These are phyloP conservation scores for Eulemur coronatus DNA, from an alignment of 2,797 vertebrate species.

Conservation along the genomic window DNA sequence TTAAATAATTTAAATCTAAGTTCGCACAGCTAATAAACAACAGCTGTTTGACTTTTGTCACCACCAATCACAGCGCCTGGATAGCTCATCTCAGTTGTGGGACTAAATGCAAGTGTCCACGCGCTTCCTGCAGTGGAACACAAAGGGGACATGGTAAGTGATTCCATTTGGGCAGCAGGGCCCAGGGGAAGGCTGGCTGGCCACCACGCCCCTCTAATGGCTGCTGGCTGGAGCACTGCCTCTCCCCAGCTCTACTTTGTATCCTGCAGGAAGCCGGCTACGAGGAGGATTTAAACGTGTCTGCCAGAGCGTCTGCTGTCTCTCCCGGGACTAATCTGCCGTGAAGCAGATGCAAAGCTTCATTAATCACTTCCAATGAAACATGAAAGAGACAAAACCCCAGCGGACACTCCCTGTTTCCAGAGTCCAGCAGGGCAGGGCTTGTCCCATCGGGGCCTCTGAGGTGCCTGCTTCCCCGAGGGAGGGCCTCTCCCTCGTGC, in stretches of 20 bases:
- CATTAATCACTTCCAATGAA: neutral
- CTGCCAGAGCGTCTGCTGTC: neutral
- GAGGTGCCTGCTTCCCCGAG: rapidly evolving
- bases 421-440: neutral
- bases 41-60: neutral
- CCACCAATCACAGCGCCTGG: too few relatives aligned
- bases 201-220: rapidly evolving
- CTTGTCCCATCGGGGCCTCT: neutral
- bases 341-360: constrained; percentile 52
- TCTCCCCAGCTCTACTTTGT: neutral
- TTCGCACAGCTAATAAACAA: neutral
- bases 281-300: neutral
- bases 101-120: neutral
- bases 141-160: rapidly evolving
- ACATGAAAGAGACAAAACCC: neutral
- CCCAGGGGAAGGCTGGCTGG: neutral
- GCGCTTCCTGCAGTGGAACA: neutral
- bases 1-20: neutral
- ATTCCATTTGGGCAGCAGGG: neutral
- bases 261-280: neutral
- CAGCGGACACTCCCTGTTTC: neutral
- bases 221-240: rapidly evolving
- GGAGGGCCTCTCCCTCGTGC: neutral
- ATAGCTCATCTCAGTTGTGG: neutral
- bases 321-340: constrained; percentile 45